Evolutionary conservation across 1,140 invertebrate species (phyloP).

Genomic region (Drosophila subobscura): DNA sequence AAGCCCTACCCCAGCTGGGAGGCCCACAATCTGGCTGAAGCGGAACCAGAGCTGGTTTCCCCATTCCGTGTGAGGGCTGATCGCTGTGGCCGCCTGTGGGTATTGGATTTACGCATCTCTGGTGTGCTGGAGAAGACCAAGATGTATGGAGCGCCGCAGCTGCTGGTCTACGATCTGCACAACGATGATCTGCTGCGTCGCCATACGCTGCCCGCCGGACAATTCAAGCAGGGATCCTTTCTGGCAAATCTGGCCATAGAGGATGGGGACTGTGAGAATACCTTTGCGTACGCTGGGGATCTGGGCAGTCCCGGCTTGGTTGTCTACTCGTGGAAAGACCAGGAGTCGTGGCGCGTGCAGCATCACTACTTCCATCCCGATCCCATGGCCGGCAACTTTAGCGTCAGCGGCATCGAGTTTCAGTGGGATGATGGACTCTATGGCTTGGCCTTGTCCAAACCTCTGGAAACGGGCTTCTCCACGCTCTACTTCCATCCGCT

Average conservation of each 20-base stretch:
- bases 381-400: conserved; percentile 88
- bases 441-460: conserved; percentile 87
- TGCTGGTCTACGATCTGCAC: conserved; percentile 90
- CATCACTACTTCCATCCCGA: conserved; percentile 90
- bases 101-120: conserved; percentile 89
- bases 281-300: conserved; percentile 88
- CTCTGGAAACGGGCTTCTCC: conserved; percentile 87
- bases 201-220: conserved; percentile 86
- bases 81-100: conserved; percentile 90
- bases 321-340: conserved; percentile 88
- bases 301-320: conserved; percentile 87
- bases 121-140: conserved; percentile 86
- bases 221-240: conserved; percentile 88
- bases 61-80: conserved; percentile 90
- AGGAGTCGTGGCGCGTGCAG: conserved; percentile 88
- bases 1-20: conserved; percentile 91
- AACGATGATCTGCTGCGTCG: conserved; percentile 88
- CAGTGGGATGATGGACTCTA: conserved; percentile 91
- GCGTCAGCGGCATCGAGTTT: conserved; percentile 89
- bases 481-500: conserved; percentile 91
- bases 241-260: conserved; percentile 91
- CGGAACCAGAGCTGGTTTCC: conserved; percentile 88
- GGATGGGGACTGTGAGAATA: conserved; percentile 87
- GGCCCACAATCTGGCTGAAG: conserved; percentile 85
- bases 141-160: conserved; percentile 84